A percentile compares a stretch with the other conserved stretches of the same genome.
These are phyloP conservation scores for Eumeta japonica DNA, from an alignment of 1,140 invertebrate species.

Conservation along the genomic window DNA sequence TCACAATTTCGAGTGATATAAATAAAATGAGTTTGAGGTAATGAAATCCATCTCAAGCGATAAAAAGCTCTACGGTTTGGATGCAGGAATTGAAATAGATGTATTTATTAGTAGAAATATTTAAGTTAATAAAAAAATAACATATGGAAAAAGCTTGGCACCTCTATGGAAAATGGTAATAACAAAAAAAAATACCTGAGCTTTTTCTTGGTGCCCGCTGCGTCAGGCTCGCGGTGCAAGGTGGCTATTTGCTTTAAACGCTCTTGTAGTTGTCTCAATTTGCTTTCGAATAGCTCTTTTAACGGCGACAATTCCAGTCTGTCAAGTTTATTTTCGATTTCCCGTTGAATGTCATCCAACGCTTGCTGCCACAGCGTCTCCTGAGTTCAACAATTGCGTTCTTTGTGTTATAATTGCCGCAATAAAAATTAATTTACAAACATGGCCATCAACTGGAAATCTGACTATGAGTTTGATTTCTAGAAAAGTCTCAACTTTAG, in stretches of 20 bases:
- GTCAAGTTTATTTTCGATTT: slow-evolving; percentile 67
- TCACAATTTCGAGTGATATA: too few species aligned
- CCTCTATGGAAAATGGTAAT: too few species aligned
- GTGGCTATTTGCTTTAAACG: slow-evolving; percentile 60
- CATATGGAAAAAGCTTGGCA: too few species aligned
- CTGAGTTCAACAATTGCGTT: slow-evolving; percentile 25
- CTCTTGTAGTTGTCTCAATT: slow-evolving; percentile 64
- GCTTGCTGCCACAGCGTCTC: slow-evolving; percentile 64
- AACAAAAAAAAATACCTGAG: too few species aligned
- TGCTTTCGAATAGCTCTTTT: slow-evolving; percentile 64
- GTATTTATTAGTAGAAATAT: too few species aligned
- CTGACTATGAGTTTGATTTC: background rate
- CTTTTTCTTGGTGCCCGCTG: slow-evolving; percentile 67
- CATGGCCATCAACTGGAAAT: background rate
- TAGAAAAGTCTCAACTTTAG: background rate
- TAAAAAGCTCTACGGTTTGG: too few species aligned
- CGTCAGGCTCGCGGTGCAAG: slow-evolving; percentile 63
- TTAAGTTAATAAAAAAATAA: too few species aligned
- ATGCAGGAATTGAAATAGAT: too few species aligned
- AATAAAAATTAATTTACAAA: background rate
- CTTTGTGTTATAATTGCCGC: background rate
- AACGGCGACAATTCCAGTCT: slow-evolving; percentile 66
- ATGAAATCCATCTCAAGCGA: too few species aligned
- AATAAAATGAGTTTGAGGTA: too few species aligned
- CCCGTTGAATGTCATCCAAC: slow-evolving; percentile 64